A percentile compares a stretch with the other conserved stretches of the same genome.
Evolutionary conservation across 2,113 vertebrate genomes (phyloP).

Genomic region (Alethe diademata): DNA sequence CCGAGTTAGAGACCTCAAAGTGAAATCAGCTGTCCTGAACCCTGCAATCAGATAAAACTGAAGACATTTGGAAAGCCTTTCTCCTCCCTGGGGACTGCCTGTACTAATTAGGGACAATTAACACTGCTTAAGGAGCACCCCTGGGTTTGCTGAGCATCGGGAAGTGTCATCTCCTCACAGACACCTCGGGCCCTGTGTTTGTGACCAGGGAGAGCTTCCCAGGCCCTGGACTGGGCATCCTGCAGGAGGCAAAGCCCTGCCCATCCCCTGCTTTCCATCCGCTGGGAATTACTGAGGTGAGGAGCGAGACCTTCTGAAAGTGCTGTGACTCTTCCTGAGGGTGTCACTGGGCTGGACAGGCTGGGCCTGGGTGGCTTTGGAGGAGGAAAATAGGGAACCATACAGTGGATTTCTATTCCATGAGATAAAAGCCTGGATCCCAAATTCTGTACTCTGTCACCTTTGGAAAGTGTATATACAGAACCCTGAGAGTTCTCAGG

Average conservation of each 20-base stretch:
- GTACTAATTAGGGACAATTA: not conserved
- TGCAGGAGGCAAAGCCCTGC: not conserved
- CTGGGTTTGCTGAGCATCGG: not conserved
- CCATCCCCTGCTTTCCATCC: not conserved
- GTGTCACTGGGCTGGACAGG: not conserved
- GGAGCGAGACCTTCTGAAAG: not conserved
- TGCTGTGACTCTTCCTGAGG: not conserved
- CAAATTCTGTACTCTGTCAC: not conserved
- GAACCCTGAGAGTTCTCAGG: not conserved
- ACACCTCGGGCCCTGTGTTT: not conserved
- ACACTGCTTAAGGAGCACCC: not conserved
- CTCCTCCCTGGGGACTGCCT: not conserved
- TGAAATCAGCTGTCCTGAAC: not conserved
- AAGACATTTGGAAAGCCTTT: not conserved
- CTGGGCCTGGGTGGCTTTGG: not conserved
- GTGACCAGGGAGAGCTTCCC: not conserved
- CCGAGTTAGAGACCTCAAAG: not conserved
- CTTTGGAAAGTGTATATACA: fast-evolving
- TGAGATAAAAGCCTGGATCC: not conserved
- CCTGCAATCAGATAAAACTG: not conserved
- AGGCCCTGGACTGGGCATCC: not conserved
- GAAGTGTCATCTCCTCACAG: not conserved
- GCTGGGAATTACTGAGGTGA: not conserved
- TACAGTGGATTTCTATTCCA: not conserved
- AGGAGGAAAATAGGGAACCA: too few relatives aligned